These are phyloP conservation scores for Pseudomyrmex sp. DNA, from an alignment of 1,140 invertebrate species.

Conservation along the genomic window DNA sequence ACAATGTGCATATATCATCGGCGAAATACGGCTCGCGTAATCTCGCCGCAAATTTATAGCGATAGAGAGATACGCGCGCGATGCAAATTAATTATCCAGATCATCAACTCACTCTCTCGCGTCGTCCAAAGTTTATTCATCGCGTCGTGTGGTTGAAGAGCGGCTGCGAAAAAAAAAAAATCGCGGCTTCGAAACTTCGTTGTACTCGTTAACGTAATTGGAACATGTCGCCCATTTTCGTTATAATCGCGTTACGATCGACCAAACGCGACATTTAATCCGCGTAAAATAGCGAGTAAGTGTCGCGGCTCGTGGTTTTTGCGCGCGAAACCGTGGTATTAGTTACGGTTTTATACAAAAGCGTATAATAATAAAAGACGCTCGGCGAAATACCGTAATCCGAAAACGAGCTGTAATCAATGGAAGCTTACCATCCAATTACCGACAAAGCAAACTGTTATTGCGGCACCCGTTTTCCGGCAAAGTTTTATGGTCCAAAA, in stretches of 20 bases:
- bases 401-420: constrained; percentile 32
- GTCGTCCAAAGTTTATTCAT: constrained; percentile 31
- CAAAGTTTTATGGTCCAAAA: constrained; percentile 7
- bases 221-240: constrained; percentile 9
- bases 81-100: constrained; percentile 55
- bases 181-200: constrained; percentile 12
- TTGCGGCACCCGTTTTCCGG: not conserved
- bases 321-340: not conserved
- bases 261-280: not conserved
- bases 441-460: constrained; percentile 12
- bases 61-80: constrained; percentile 29
- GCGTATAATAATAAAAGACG: too few species aligned
- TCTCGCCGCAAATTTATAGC: constrained; percentile 48
- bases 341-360: constrained; percentile 19
- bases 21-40: constrained; percentile 35
- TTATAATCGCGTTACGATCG: constrained; percentile 25
- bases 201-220: constrained; percentile 43
- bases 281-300: constrained; percentile 24
- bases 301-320: not conserved
- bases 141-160: not conserved
- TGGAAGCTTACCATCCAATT: constrained; percentile 18
- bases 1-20: constrained; percentile 3
- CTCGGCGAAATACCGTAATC: not conserved
- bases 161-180: constrained; percentile 38
- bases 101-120: constrained; percentile 35